phyloP scores from a whole-genome alignment of 2,888 invertebrate species.

The Adelphocoris suturalis region DNA sequence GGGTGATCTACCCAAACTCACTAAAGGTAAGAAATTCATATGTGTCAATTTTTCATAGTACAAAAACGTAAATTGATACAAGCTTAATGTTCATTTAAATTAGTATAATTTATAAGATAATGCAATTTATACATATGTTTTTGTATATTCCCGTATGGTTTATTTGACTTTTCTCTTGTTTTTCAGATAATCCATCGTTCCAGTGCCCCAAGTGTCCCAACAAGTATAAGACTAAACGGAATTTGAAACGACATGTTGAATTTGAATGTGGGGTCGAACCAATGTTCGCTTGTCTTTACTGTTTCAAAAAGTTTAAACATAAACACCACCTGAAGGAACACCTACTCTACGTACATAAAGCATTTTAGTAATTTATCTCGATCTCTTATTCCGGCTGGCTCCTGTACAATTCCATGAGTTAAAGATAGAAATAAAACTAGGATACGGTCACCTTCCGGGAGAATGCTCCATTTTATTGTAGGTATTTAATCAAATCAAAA shows the following conservation, averaged over 20 bases:
- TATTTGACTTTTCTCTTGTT: background rate
- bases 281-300: slow-evolving; percentile 75
- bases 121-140: background rate
- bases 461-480: too few species aligned
- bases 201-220: slow-evolving; percentile 42
- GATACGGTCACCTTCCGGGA: too few species aligned
- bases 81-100: background rate
- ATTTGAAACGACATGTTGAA: slow-evolving; percentile 35
- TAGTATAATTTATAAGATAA: background rate
- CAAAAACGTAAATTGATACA: too few species aligned
- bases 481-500: too few species aligned
- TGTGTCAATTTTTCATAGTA: background rate
- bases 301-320: slow-evolving; percentile 76
- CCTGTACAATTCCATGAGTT: too few species aligned
- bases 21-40: background rate
- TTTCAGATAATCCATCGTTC: background rate
- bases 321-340: slow-evolving; percentile 74
- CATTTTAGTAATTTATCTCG: too few species aligned
- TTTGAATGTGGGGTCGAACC: slow-evolving; percentile 43
- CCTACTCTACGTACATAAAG: background rate
- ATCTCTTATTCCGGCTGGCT: too few species aligned
- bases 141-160: background rate
- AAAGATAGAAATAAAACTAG: too few species aligned
- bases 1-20: background rate
- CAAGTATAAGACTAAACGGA: background rate